A percentile compares a stretch with the other conserved stretches of the same genome.
Evolutionary conservation across 2,888 invertebrate species (phyloP).

Genomic region (Oxyscelio sp.): DNA sequence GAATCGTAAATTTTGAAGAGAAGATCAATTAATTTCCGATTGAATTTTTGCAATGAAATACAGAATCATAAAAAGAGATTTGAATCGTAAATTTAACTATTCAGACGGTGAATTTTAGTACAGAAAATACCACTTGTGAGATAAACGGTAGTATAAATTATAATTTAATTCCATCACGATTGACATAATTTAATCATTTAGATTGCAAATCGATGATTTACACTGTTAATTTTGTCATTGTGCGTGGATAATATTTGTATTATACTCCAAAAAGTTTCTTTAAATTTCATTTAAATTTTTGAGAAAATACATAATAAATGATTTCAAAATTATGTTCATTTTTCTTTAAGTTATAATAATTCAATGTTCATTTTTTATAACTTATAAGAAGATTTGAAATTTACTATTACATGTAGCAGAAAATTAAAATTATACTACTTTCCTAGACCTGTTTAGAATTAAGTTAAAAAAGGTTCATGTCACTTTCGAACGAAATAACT

Average conservation of each 20-base stretch:
- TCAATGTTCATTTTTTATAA: too few relatives aligned
- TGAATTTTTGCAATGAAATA: constrained; percentile 27
- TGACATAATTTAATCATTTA: too few relatives aligned
- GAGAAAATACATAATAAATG: constrained; percentile 33
- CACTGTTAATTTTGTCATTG: constrained; percentile 36
- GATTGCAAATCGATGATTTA: constrained; percentile 6
- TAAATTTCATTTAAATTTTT: constrained; percentile 40
- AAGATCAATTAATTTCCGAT: constrained; percentile 52
- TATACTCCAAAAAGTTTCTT: constrained; percentile 19
- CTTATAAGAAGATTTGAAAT: too few relatives aligned
- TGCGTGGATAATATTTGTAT: not conserved
- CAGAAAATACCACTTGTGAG: too few relatives aligned
- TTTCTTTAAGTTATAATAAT: too few relatives aligned
- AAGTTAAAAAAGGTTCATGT: too few relatives aligned
- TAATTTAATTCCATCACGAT: too few relatives aligned
- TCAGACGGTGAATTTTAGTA: constrained; percentile 1
- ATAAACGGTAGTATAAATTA: too few relatives aligned
- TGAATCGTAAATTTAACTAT: constrained; percentile 26
- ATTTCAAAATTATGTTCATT: constrained; percentile 10
- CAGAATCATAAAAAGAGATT: constrained; percentile 26
- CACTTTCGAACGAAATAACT: too few relatives aligned
- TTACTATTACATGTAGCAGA: too few relatives aligned
- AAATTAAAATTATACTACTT: too few relatives aligned
- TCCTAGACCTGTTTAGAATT: too few relatives aligned
- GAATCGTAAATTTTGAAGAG: constrained; percentile 47